phyloP scores from a whole-genome alignment of 2,797 vertebrate species.

The Furcifer pardalis region DNA sequence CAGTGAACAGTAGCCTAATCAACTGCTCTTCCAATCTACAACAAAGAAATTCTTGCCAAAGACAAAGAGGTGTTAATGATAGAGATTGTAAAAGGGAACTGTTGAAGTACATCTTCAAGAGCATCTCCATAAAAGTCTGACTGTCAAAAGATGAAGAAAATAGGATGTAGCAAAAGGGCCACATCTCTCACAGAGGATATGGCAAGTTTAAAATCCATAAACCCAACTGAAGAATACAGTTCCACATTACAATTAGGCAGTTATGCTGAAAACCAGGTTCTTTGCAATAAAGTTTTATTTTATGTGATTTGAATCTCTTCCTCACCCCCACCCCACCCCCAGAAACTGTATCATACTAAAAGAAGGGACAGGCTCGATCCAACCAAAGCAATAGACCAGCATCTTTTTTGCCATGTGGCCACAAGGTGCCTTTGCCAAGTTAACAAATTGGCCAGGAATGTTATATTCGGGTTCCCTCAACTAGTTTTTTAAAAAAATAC shows the following conservation, averaged over 20 bases:
- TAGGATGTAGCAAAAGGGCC: constrained; percentile 60
- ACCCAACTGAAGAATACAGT: constrained; percentile 56
- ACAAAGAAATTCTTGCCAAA: constrained; percentile 62
- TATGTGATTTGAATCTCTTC: constrained; percentile 31
- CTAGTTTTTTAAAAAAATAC: no score
- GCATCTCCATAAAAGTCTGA: constrained; percentile 62
- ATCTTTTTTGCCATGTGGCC: neutral
- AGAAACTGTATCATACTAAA: neutral
- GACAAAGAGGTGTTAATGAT: constrained; percentile 70
- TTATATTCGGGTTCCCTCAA: neutral
- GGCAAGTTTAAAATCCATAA: constrained; percentile 66
- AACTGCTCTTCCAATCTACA: constrained; percentile 65
- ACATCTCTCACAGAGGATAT: constrained; percentile 62
- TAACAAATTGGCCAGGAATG: neutral
- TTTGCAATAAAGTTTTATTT: constrained; percentile 43
- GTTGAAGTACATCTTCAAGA: constrained; percentile 59
- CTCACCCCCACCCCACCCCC: neutral
- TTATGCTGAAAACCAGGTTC: constrained; percentile 47
- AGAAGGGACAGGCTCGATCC: neutral
- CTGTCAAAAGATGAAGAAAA: constrained; percentile 74
- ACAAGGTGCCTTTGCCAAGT: no score
- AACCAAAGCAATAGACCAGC: neutral
- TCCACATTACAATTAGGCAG: constrained; percentile 61
- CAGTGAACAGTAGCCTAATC: constrained; percentile 70
- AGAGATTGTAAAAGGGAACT: constrained; percentile 67